Evolutionary conservation across 2,113 vertebrate genomes (phyloP).

Genomic region (Capreolus pygargus): DNA sequence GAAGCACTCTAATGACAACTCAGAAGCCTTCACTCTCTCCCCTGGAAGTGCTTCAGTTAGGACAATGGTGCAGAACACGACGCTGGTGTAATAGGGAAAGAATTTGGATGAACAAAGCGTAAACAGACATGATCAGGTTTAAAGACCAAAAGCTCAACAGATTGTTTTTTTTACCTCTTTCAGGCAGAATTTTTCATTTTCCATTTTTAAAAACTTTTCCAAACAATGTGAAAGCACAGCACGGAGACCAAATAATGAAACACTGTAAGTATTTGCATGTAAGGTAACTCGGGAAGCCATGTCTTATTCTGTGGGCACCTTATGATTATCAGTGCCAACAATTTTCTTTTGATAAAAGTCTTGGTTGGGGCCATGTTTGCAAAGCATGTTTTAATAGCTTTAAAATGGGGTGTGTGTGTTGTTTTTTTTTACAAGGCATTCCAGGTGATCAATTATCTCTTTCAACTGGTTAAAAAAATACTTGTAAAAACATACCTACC

Average conservation of each 20-base stretch:
- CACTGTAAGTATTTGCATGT: slow-evolving; percentile 83
- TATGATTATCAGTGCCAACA: slow-evolving; percentile 19
- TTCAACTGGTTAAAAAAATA: background rate
- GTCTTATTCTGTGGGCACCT: background rate
- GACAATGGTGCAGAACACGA: slow-evolving; percentile 36
- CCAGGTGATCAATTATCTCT: background rate
- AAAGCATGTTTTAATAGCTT: slow-evolving; percentile 53
- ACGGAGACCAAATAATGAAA: slow-evolving; percentile 75
- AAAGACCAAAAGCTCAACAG: slow-evolving; percentile 59
- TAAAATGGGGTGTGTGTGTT: background rate
- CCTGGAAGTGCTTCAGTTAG: slow-evolving; percentile 43
- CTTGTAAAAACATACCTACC: background rate
- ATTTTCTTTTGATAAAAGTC: slow-evolving; percentile 57
- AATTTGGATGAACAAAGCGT: slow-evolving; percentile 48
- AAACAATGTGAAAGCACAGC: slow-evolving; percentile 84
- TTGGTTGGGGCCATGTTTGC: slow-evolving; percentile 30
- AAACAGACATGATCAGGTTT: slow-evolving; percentile 46
- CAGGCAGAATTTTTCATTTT: slow-evolving; percentile 86
- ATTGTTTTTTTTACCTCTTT: slow-evolving; percentile 60
- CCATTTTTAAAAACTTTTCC: slow-evolving; percentile 87
- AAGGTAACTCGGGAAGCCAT: background rate
- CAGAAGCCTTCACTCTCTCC: slow-evolving; percentile 32
- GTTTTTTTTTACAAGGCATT: slow-evolving; percentile 12
- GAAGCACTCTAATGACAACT: slow-evolving; percentile 32
- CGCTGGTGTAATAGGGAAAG: background rate